Evolutionary conservation across 2,888 invertebrate genomes (phyloP).

Genomic region (Odiellus spinosus): DNA sequence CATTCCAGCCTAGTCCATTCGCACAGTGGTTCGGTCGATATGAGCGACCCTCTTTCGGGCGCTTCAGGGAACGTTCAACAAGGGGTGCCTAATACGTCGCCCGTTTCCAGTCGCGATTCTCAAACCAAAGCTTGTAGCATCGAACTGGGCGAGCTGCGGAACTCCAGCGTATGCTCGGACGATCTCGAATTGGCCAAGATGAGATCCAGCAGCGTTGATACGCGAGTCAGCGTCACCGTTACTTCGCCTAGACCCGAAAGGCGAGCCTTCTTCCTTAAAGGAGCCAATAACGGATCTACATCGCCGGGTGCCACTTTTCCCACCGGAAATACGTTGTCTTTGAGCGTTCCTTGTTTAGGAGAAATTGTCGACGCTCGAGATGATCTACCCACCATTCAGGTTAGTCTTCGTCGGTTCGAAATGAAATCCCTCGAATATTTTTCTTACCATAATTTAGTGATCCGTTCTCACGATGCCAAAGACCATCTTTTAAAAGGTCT

Average conservation of each 20-base stretch:
- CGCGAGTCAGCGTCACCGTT: slow-evolving; percentile 20
- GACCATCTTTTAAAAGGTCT: too few species aligned
- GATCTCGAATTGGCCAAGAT: slow-evolving; percentile 6
- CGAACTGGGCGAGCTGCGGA: slow-evolving; percentile 41
- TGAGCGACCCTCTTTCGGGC: slow-evolving; percentile 4
- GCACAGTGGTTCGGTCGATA: slow-evolving; percentile 33
- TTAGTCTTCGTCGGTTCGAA: background rate
- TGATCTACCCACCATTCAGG: background rate
- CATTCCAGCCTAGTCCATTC: slow-evolving; percentile 54
- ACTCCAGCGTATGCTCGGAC: slow-evolving; percentile 12
- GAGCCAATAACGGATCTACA: slow-evolving; percentile 2
- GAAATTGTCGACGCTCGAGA: background rate
- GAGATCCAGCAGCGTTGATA: slow-evolving; percentile 7
- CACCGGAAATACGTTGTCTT: slow-evolving; percentile 37
- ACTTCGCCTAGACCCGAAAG: slow-evolving; percentile 26
- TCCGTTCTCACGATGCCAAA: too few species aligned
- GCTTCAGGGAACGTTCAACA: background rate
- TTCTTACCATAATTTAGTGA: background rate
- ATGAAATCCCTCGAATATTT: background rate
- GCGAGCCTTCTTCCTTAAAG: slow-evolving; percentile 18
- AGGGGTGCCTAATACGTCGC: too few species aligned
- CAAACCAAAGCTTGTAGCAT: slow-evolving; percentile 42
- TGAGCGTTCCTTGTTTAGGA: slow-evolving; percentile 45
- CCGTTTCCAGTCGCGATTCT: background rate
- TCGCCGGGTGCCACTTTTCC: background rate